phyloP scores from a whole-genome alignment of 2,797 vertebrate genomes.

The Melopsittacus undulatus region DNA sequence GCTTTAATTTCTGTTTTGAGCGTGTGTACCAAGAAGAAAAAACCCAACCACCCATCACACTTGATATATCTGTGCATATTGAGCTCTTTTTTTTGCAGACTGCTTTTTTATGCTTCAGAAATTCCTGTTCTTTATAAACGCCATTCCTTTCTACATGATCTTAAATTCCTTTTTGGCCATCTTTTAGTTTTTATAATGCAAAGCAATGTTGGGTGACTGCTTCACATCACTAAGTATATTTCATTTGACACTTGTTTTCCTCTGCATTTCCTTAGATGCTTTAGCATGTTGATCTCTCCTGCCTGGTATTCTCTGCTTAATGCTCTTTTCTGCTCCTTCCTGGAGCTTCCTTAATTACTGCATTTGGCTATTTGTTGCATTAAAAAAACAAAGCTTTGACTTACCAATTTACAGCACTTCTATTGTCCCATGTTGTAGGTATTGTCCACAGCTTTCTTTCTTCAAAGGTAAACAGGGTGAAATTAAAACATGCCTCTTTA shows the following conservation, averaged over 20 bases:
- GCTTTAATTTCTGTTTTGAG: not conserved
- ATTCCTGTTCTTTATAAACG: slow-evolving; percentile 34
- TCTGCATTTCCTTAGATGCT: slow-evolving; percentile 21
- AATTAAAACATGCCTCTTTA: slow-evolving; percentile 25
- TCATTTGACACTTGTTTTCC: slow-evolving; percentile 58
- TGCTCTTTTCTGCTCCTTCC: slow-evolving; percentile 53
- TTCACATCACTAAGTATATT: slow-evolving; percentile 65
- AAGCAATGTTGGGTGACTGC: slow-evolving; percentile 26
- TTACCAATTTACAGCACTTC: slow-evolving; percentile 10
- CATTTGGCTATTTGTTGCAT: slow-evolving; percentile 18
- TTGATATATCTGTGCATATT: not conserved
- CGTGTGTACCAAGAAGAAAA: not conserved
- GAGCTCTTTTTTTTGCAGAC: not conserved
- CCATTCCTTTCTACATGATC: slow-evolving; percentile 52
- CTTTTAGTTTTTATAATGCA: slow-evolving; percentile 46
- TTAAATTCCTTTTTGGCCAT: slow-evolving; percentile 44
- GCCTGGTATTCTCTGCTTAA: slow-evolving; percentile 50
- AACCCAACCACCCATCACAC: rapidly evolving
- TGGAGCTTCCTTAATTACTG: slow-evolving; percentile 48
- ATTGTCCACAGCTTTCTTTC: not conserved
- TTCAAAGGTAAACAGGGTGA: not conserved
- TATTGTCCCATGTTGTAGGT: not conserved
- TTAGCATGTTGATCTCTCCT: slow-evolving; percentile 41
- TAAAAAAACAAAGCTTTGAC: not conserved
- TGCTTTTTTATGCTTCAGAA: slow-evolving; percentile 51